Evolutionary conservation across 2,888 invertebrate genomes (phyloP).

Genomic region (Himalopsyche kuldschensis): DNA sequence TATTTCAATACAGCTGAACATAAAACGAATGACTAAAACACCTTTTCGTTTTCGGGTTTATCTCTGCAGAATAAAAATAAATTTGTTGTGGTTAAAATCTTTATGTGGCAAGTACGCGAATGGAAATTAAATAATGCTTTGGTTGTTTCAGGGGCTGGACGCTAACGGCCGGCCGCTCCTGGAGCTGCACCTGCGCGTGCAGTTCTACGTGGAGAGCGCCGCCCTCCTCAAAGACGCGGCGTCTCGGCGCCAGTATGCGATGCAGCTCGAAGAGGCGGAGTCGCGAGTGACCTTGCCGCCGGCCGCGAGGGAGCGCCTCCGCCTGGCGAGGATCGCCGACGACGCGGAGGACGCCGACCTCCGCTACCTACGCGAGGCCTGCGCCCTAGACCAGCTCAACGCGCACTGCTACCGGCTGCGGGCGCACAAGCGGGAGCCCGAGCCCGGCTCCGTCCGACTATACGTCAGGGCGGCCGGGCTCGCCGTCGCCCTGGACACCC

Average conservation of each 20-base stretch:
- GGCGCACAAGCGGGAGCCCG: constrained; percentile 72
- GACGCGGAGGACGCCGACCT: constrained; percentile 64
- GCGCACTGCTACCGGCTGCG: constrained; percentile 85
- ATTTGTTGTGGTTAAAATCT: too few species aligned
- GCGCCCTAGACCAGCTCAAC: constrained; percentile 82
- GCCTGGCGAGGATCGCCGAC: constrained; percentile 65
- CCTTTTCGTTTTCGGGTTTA: too few species aligned
- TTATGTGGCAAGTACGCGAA: not conserved
- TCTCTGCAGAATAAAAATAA: too few species aligned
- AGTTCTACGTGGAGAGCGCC: constrained; percentile 92
- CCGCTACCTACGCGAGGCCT: constrained; percentile 86
- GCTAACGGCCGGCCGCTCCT: constrained; percentile 87
- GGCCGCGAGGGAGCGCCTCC: constrained; percentile 73
- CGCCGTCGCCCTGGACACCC: constrained; percentile 77
- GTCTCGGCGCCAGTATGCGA: constrained; percentile 85
- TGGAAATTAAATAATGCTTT: not conserved
- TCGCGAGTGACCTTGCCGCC: constrained; percentile 67
- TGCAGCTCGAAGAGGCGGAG: constrained; percentile 76
- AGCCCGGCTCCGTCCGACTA: constrained; percentile 81
- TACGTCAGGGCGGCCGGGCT: constrained; percentile 92
- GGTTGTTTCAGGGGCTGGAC: constrained; percentile 74
- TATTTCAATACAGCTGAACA: too few species aligned
- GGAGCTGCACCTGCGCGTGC: constrained; percentile 87
- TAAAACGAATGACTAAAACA: too few species aligned
- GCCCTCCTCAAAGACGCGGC: constrained; percentile 86